Percentiles rank a stretch among this genome's conserved stretches.
Evolutionary conservation across 2,113 vertebrate genomes (phyloP).

Genomic region (Barbus barbus): DNA sequence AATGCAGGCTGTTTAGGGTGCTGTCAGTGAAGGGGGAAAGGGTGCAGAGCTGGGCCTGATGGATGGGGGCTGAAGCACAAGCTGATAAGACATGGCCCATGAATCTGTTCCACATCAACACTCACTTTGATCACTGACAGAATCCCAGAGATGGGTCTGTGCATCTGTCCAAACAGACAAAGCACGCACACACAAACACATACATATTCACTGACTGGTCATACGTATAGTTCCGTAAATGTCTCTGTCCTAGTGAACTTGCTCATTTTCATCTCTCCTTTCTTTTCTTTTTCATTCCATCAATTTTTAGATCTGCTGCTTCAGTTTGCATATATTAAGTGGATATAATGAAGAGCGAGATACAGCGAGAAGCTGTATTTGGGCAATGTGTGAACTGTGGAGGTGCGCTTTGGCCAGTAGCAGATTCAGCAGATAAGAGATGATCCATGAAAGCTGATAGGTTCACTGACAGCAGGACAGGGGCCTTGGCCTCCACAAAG

Average conservation of each 20-base stretch:
- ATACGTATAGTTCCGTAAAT: neutral
- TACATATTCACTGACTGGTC: neutral
- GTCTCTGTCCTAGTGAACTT: neutral
- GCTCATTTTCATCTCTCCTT: neutral
- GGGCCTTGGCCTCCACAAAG: conserved; percentile 67
- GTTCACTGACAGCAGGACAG: conserved; percentile 70
- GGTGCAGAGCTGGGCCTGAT: conserved; percentile 85
- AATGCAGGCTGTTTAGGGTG: conserved; percentile 92
- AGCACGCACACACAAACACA: conserved; percentile 28
- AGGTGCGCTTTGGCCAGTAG: conserved; percentile 73
- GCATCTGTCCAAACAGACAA: conserved; percentile 94
- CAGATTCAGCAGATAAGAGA: conserved; percentile 77
- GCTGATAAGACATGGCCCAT: conserved; percentile 94
- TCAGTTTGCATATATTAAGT: neutral
- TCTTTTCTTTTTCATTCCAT: neutral
- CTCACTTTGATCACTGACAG: conserved; percentile 93
- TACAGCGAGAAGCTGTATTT: conserved; percentile 50
- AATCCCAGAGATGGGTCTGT: conserved; percentile 88
- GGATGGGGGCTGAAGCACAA: conserved; percentile 82
- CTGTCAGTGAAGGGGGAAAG: conserved; percentile 83
- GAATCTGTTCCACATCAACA: conserved; percentile 96
- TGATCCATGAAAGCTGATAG: conserved; percentile 76
- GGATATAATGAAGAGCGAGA: conserved; percentile 35
- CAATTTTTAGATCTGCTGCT: conserved; percentile 18
- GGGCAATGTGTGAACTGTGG: conserved; percentile 71